Evolutionary conservation across 2,888 invertebrate species (phyloP).

Genomic region (Drosophila imparisetae): DNA sequence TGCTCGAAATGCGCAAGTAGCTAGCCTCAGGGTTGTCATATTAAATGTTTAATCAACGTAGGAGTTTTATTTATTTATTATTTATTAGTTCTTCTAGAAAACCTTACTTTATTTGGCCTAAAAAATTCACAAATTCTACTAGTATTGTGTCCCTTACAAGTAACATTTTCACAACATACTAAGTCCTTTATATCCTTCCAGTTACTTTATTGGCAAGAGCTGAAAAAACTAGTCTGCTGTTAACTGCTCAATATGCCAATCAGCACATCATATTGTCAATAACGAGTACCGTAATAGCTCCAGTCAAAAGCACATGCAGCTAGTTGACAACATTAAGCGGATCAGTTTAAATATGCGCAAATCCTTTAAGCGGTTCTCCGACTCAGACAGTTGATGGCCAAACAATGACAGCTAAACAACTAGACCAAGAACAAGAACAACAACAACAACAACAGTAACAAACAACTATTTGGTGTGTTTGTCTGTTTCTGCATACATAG

Average conservation of each 20-base stretch:
- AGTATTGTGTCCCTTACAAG: not conserved
- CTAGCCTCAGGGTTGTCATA: conserved; percentile 31
- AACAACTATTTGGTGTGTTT: conserved; percentile 53
- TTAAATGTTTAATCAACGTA: conserved; percentile 70
- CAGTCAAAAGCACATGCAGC: conserved; percentile 14
- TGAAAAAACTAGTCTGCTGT: not conserved
- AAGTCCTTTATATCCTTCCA: not conserved
- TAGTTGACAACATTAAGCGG: conserved; percentile 46
- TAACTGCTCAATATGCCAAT: conserved; percentile 45
- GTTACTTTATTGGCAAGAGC: not conserved
- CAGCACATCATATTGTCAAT: conserved; percentile 44
- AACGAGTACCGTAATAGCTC: conserved; percentile 23
- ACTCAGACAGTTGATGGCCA: conserved; percentile 59
- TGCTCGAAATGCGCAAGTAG: conserved; percentile 1
- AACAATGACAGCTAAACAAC: conserved; percentile 55
- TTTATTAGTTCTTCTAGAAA: not conserved
- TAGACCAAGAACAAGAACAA: conserved; percentile 24
- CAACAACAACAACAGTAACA: conserved; percentile 19
- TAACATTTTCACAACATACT: not conserved
- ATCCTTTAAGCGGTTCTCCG: conserved; percentile 71
- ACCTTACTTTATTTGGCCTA: not conserved
- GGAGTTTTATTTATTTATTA: too few species aligned
- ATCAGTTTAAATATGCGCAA: conserved; percentile 63
- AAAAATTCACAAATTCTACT: not conserved
- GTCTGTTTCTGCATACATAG: conserved; percentile 41